These are phyloP conservation scores for Mionectes macconnelli DNA, from an alignment of 2,113 vertebrate species.

Conservation along the genomic window DNA sequence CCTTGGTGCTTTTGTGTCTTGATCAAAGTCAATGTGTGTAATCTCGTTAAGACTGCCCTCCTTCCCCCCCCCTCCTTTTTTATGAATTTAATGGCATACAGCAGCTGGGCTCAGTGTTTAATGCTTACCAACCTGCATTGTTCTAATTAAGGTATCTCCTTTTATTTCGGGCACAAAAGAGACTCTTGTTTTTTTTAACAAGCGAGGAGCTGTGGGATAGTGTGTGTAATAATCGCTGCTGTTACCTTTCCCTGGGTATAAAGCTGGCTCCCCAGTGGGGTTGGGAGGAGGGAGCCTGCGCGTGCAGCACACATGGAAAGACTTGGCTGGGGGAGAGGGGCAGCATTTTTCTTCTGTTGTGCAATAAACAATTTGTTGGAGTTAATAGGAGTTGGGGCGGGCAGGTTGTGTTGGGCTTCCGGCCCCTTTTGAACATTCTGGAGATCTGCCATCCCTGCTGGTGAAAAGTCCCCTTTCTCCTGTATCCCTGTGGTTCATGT, in stretches of 20 bases:
- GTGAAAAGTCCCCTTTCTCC: constrained; percentile 29
- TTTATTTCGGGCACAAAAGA: constrained; percentile 74
- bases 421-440: constrained; percentile 47
- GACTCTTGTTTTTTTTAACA: constrained; percentile 66
- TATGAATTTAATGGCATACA: constrained; percentile 78
- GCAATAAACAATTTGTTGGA: constrained; percentile 73
- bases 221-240: constrained; percentile 63
- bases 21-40: constrained; percentile 91
- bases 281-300: constrained; percentile 17
- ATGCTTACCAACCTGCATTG: constrained; percentile 76
- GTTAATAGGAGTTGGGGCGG: constrained; percentile 60
- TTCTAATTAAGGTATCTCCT: constrained; percentile 85
- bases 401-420: neutral
- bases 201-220: constrained; percentile 66
- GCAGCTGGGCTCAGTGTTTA: constrained; percentile 80
- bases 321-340: constrained; percentile 25
- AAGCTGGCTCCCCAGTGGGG: constrained; percentile 39
- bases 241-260: constrained; percentile 64
- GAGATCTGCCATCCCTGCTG: constrained; percentile 54
- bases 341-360: constrained; percentile 53
- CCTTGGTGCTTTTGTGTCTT: constrained; percentile 85
- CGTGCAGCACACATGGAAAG: constrained; percentile 59
- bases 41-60: constrained; percentile 87
- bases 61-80: constrained; percentile 66
- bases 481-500: constrained; percentile 8